Base-by-base conservation (phyloP, 2,113 vertebrate species). In the Leucopsar rothschildi region DNA sequence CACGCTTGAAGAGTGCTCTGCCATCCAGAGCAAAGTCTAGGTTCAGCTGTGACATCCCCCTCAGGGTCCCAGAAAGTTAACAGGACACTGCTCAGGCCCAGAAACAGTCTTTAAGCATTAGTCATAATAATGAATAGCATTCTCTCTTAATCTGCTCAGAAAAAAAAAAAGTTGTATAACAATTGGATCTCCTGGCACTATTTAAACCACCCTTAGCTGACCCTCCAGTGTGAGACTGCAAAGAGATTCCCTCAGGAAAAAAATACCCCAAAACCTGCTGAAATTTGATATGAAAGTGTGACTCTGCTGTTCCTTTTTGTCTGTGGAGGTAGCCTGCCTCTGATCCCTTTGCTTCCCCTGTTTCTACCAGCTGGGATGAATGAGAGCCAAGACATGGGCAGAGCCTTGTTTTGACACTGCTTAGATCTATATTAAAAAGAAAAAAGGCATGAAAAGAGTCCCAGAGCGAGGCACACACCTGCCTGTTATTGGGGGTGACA, bases 1-100 rank as follows among this genome's bases (percentile, higher is more conserved):
- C 95, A 91, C 57, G 95, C 96, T 96, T 96, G 96, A 96, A 96
- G 93, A 93, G 90, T 93, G 94, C 93, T 94, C 94, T 97, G 96
- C 96, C 94, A 96, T 96, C 96, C 94, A 97, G 93, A 96, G 96
- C 91, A 95, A 97, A 97, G 91, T 91, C 94, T 64, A 53, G 47
- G 82, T 92, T 96, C 92, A 96, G 92, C 93, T 96, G 95, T 76
- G 93, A 96, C 90, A 97, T 93, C 76, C 82, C 88, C 97, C 96
- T 94, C 92, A 72, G 96, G 96, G 96, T 95, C 92, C 79, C 88
- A 92, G 93, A 94, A 97, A 95, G 73, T 75, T 92, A 96, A 96
- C 89, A 93, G 96, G 78, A 59, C 86, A 42, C 70, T 96, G 91
- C 94, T 52, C 82, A 71, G 87, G 63, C 93, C 92, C 86, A 94